Evolutionary conservation across 1,140 invertebrate species (phyloP).

Genomic region (Heliconius hermathena): DNA sequence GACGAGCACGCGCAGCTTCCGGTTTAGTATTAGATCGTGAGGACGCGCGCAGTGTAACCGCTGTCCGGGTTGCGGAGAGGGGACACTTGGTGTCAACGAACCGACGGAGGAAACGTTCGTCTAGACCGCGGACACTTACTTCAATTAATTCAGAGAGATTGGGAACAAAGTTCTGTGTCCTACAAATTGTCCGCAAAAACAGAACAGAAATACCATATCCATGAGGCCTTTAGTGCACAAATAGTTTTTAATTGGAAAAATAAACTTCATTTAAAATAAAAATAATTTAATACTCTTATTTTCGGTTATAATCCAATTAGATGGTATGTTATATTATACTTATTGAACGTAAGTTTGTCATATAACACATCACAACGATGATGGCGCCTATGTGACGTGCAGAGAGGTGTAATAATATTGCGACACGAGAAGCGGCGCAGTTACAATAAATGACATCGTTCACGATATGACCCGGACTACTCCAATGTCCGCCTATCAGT

Average conservation of each 20-base stretch:
- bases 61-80: conserved; percentile 19
- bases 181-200: neutral
- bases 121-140: conserved; percentile 55
- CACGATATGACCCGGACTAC: conserved; percentile 2
- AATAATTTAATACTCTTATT: no score
- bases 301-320: neutral
- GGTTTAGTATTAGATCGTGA: conserved; percentile 31
- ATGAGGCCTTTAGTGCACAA: no score
- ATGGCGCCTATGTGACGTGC: neutral
- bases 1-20: conserved; percentile 35
- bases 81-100: conserved; percentile 52
- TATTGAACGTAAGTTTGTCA: neutral
- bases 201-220: neutral
- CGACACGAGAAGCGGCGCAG: conserved; percentile 8
- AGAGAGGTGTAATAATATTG: conserved; percentile 3
- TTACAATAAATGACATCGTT: conserved; percentile 9
- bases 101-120: conserved; percentile 59
- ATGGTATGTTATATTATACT: neutral
- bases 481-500: conserved; percentile 18
- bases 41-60: conserved; percentile 17
- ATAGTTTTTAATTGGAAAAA: no score
- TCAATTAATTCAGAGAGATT: conserved; percentile 49
- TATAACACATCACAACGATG: neutral
- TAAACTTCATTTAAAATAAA: no score
- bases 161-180: conserved; percentile 8